These are phyloP conservation scores for Oncorhynchus gorbuscha DNA, from an alignment of 2,113 vertebrate genomes.

Conservation along the genomic window DNA sequence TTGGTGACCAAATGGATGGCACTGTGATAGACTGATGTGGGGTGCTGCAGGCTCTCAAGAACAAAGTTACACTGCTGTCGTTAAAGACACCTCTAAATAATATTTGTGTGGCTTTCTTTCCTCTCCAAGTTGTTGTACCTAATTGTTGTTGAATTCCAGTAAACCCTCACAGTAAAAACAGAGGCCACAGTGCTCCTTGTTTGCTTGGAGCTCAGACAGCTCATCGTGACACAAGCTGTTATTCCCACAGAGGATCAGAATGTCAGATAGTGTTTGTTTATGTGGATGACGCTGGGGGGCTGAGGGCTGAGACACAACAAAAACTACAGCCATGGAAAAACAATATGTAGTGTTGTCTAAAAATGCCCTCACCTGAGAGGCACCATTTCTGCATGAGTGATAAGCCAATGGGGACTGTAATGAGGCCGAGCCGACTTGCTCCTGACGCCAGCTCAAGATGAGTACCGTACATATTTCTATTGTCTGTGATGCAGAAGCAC, in stretches of 20 bases:
- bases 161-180: neutral
- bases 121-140: neutral
- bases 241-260: neutral
- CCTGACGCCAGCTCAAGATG: constrained; percentile 11
- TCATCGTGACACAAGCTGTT: constrained; percentile 5
- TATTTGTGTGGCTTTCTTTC: no score
- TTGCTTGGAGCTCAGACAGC: neutral
- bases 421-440: constrained; percentile 41
- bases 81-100: no score
- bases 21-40: no score
- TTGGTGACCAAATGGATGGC: no score
- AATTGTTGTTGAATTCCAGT: neutral
- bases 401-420: constrained; percentile 37
- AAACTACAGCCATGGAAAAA: constrained; percentile 36
- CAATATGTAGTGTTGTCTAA: constrained; percentile 17
- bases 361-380: constrained; percentile 53
- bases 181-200: constrained; percentile 18
- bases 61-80: no score
- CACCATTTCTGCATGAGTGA: constrained; percentile 38
- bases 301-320: constrained; percentile 59
- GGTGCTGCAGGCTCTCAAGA: no score
- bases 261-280: constrained; percentile 15
- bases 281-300: neutral
- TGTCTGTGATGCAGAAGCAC: neutral
- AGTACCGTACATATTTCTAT: neutral